Conservation (phyloP, 2,797 vertebrate genomes). For the Characodon lateralis region DNA sequence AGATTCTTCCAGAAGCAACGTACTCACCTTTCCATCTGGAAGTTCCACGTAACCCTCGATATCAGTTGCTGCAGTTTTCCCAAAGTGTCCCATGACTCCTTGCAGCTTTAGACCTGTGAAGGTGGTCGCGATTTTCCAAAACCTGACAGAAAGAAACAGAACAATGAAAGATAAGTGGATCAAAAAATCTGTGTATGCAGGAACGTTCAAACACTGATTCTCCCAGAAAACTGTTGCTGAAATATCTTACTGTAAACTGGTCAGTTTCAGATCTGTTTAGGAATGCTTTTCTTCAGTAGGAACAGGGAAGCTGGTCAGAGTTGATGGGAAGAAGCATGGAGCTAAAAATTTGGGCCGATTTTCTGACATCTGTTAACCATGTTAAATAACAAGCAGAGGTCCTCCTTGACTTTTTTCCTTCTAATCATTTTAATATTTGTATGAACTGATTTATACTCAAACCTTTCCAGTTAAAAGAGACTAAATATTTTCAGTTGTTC, state of each 20-base stretch:
- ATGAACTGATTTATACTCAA: neutral
- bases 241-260: no score
- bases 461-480: neutral
- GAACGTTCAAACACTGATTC: no score
- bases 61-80: constrained; percentile 86
- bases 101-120: constrained; percentile 93
- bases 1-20: neutral
- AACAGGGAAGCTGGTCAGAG: no score
- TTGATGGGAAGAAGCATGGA: no score
- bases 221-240: no score
- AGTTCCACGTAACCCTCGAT: constrained; percentile 89
- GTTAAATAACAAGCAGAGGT: no score
- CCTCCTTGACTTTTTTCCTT: no score
- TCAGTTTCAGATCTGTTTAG: no score
- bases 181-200: neutral
- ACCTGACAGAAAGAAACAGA: constrained; percentile 73
- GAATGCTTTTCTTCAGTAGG: no score
- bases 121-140: constrained; percentile 92
- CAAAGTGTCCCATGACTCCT: constrained; percentile 90
- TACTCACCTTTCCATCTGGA: constrained; percentile 90
- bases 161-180: neutral
- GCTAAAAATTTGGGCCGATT: neutral
- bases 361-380: neutral
- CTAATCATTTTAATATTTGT: neutral
- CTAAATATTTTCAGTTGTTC: neutral